Evolutionary conservation across 2,113 vertebrate species (phyloP).

Genomic region (Peromyscus maniculatus): DNA sequence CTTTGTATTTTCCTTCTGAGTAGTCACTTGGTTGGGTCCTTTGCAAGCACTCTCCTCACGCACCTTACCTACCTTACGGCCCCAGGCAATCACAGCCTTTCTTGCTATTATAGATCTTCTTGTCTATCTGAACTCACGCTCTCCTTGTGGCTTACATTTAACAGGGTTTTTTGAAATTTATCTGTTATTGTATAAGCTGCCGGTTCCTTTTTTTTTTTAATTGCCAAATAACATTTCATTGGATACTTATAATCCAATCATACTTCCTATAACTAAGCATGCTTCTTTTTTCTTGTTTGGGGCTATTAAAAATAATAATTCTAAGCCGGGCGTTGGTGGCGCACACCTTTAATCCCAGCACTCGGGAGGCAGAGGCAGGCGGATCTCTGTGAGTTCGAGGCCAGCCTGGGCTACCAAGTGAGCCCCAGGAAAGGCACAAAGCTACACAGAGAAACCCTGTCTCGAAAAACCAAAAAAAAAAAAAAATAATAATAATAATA

Average conservation of each 20-base stretch:
- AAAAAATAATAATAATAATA: constrained; percentile 29
- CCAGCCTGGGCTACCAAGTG: too few relatives aligned
- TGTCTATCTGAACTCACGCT: neutral
- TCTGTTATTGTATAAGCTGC: neutral
- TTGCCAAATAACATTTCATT: neutral
- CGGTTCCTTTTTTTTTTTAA: neutral
- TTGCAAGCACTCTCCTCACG: neutral
- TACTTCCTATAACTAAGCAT: neutral
- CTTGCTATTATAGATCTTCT: neutral
- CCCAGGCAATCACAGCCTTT: neutral
- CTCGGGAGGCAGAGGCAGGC: too few relatives aligned
- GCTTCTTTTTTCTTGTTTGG: neutral
- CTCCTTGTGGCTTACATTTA: neutral
- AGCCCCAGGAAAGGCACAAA: too few relatives aligned
- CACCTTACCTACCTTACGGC: neutral
- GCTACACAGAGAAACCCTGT: too few relatives aligned
- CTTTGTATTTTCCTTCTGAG: neutral
- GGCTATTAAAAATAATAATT: neutral
- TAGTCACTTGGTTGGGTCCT: neutral
- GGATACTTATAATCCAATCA: too few relatives aligned
- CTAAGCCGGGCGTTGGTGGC: too few relatives aligned
- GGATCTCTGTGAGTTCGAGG: too few relatives aligned
- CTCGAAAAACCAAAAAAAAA: too few relatives aligned
- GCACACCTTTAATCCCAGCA: too few relatives aligned
- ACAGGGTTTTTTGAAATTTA: neutral